A percentile compares a stretch with the other conserved stretches of the same genome.
Evolutionary conservation across 37 sponge, comb jelly and placozoan genomes (phyloP).

Genomic region (Ephydatia muelleri): DNA sequence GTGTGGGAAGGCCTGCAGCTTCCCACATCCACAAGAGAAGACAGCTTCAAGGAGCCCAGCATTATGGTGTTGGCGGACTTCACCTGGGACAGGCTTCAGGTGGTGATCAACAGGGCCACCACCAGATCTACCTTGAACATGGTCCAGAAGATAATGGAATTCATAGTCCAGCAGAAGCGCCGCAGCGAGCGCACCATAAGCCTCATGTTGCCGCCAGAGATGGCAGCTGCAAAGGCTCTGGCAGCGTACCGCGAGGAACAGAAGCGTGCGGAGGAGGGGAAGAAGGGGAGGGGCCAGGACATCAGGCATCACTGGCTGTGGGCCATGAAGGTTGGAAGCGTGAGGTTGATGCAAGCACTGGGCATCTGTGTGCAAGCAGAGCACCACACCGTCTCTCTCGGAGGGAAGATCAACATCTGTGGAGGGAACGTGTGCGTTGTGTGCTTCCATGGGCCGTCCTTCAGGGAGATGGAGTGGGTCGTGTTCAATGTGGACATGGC

Average conservation of each 20-base stretch:
- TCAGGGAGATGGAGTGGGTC: constrained; percentile 79
- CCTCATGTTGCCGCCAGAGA: constrained; percentile 64
- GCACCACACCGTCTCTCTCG: constrained; percentile 54
- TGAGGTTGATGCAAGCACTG: constrained; percentile 55
- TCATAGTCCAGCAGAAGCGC: constrained; percentile 74
- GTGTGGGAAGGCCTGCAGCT: constrained; percentile 57
- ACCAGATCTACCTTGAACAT: constrained; percentile 59
- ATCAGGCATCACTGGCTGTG: constrained; percentile 77
- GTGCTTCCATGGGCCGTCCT: constrained; percentile 74
- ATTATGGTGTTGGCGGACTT: constrained; percentile 26
- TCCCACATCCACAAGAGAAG: too few relatives aligned
- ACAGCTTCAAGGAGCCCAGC: too few relatives aligned
- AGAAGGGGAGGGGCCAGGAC: constrained; percentile 4
- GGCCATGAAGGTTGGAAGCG: constrained; percentile 63
- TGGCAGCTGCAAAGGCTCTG: constrained; percentile 46
- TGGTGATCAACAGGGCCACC: constrained; percentile 66
- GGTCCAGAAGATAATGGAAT: constrained; percentile 62
- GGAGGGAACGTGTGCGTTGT: constrained; percentile 74
- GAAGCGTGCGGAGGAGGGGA: constrained; percentile 11
- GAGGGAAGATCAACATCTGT: constrained; percentile 57
- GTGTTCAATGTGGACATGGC: constrained; percentile 64
- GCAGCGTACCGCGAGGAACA: constrained; percentile 49
- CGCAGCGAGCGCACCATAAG: constrained; percentile 73
- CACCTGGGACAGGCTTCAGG: constrained; percentile 63
- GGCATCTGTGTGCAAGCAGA: constrained; percentile 39